Percentiles rank a stretch among this genome's conserved stretches.
Conservation (phyloP, 2,113 vertebrate species). For the Corydoras sp. region DNA sequence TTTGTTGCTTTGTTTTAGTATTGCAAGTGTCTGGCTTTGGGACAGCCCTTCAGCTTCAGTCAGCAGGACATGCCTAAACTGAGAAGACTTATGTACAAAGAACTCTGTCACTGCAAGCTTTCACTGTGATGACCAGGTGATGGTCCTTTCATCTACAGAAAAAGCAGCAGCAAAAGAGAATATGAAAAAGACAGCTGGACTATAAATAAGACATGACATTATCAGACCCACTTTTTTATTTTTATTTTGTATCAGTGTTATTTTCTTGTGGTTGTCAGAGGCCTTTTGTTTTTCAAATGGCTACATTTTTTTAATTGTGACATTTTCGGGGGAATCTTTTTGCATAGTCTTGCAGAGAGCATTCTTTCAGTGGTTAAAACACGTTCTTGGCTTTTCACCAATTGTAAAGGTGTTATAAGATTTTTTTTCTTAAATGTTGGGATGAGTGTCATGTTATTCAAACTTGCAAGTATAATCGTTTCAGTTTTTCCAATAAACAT, state of each 20-base stretch:
- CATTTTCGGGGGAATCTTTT: constrained; percentile 12
- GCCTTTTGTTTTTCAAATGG: constrained; percentile 44
- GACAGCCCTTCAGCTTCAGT: constrained; percentile 79
- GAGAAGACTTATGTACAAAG: constrained; percentile 89
- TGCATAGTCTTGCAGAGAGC: constrained; percentile 19
- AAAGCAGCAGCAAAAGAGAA: background rate
- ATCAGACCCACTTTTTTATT: constrained; percentile 31
- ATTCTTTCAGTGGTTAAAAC: constrained; percentile 8
- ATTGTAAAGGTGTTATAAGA: constrained; percentile 57
- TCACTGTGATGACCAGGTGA: constrained; percentile 67
- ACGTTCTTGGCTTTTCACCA: constrained; percentile 38
- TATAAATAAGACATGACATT: constrained; percentile 31
- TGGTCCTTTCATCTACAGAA: constrained; percentile 8
- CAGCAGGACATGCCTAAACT: constrained; percentile 90
- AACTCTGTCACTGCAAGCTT: constrained; percentile 90
- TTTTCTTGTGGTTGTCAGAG: constrained; percentile 57
- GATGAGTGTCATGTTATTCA: constrained; percentile 43
- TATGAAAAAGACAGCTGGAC: constrained; percentile 11
- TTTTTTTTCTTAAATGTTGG: constrained; percentile 54
- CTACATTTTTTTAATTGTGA: constrained; percentile 28
- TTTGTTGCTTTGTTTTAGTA: constrained; percentile 63
- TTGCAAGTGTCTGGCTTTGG: constrained; percentile 86
- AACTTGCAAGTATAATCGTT: constrained; percentile 38
- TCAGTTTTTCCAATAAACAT: constrained; percentile 50
- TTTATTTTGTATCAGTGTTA: constrained; percentile 39